These are phyloP conservation scores for Nysson spinosus DNA, from an alignment of 2,888 invertebrate genomes.

Conservation along the genomic window DNA sequence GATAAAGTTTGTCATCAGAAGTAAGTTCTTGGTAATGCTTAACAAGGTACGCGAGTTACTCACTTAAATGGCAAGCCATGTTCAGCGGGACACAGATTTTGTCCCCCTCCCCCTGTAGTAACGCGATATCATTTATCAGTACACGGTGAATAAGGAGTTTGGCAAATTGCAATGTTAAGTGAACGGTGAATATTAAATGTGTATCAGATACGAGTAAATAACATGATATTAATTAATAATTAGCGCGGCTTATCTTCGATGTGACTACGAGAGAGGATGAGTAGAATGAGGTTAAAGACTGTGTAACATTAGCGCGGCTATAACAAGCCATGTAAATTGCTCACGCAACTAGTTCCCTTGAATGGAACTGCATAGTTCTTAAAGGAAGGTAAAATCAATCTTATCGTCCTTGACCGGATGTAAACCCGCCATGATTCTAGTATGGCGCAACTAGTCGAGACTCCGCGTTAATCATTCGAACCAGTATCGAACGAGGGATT, in stretches of 20 bases:
- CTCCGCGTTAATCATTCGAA: too few relatives aligned
- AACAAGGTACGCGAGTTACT: conserved; percentile 28
- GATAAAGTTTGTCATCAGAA: conserved; percentile 30
- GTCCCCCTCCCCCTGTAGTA: not conserved
- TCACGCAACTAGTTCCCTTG: conserved; percentile 42
- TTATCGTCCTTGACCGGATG: conserved; percentile 47
- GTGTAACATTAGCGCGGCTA: conserved; percentile 23
- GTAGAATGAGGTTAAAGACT: conserved; percentile 6
- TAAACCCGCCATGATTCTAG: conserved; percentile 30
- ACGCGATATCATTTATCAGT: too few relatives aligned
- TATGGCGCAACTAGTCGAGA: not conserved
- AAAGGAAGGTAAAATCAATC: conserved; percentile 43
- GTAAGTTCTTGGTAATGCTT: conserved; percentile 28
- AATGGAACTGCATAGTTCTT: conserved; percentile 18
- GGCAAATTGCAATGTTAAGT: too few relatives aligned
- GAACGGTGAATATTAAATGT: too few relatives aligned
- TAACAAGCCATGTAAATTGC: conserved; percentile 43
- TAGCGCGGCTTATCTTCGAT: too few relatives aligned
- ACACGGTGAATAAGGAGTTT: too few relatives aligned
- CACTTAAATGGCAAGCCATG: conserved; percentile 6
- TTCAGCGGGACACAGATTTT: not conserved
- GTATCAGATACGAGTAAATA: too few relatives aligned
- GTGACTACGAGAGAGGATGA: too few relatives aligned
- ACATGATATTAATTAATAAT: too few relatives aligned
- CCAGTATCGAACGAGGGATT: conserved; percentile 2